Percentiles rank a stretch among this genome's conserved stretches.
Conservation (phyloP, 2,113 vertebrate species). For the Carassius carassius region DNA sequence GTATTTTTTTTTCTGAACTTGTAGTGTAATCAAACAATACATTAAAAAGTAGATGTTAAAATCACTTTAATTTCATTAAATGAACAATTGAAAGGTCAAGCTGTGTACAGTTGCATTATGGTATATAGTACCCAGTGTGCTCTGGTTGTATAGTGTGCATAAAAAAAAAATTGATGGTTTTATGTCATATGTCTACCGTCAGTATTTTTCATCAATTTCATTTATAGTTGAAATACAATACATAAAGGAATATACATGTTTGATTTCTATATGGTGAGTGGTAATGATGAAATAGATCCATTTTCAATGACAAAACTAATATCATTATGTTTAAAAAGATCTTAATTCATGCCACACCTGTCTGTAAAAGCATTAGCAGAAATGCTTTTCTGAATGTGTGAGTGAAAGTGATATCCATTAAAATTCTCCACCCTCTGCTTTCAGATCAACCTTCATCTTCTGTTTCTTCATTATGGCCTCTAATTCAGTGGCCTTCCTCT, state of each 20-base stretch:
- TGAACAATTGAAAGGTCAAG: background rate
- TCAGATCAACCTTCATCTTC: conserved; percentile 76
- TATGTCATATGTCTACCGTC: too few relatives aligned
- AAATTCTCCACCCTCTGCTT: conserved; percentile 29
- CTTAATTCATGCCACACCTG: conserved; percentile 5
- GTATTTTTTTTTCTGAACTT: background rate
- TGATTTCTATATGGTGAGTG: background rate
- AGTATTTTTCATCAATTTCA: background rate
- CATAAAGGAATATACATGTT: background rate
- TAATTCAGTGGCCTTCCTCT: conserved; percentile 72
- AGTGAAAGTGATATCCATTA: conserved; percentile 34
- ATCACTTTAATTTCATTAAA: background rate
- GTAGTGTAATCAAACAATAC: background rate
- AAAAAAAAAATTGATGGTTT: too few relatives aligned
- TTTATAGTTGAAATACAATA: conserved; percentile 6
- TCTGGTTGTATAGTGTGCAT: too few relatives aligned
- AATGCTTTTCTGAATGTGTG: conserved; percentile 7
- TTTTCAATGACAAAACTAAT: background rate
- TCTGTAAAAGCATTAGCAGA: conserved; percentile 2
- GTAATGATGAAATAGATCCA: conserved; percentile 2
- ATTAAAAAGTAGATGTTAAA: background rate
- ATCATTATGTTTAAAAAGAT: background rate
- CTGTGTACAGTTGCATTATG: background rate
- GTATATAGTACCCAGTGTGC: background rate
- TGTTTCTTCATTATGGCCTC: conserved; percentile 80